Percentiles rank a stretch among this genome's conserved stretches.
These are phyloP conservation scores for Hermetia illucens DNA, from an alignment of 1,140 invertebrate species.

Conservation along the genomic window DNA sequence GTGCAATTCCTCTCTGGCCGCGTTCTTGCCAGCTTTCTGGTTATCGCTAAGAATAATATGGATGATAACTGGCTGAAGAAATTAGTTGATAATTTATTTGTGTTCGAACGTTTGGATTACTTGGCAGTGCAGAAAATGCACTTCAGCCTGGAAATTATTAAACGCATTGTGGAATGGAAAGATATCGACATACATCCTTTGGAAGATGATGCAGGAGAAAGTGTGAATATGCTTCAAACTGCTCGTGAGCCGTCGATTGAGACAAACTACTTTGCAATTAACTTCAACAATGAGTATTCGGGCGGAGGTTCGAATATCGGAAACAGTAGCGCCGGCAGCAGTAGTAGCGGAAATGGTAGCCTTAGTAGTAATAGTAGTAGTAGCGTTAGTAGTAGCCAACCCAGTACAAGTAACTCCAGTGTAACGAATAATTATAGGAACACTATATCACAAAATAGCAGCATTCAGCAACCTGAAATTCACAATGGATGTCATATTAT, in stretches of 20 bases:
- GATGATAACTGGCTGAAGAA: conserved; percentile 65
- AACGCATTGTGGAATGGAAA: conserved; percentile 75
- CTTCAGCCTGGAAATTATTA: conserved; percentile 70
- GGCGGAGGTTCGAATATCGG: neutral
- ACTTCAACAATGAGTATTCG: conserved; percentile 17
- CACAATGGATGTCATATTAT: conserved; percentile 46
- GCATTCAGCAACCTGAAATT: conserved; percentile 6
- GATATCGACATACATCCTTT: conserved; percentile 67
- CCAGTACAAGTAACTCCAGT: conserved; percentile 8
- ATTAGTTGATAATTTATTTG: conserved; percentile 47
- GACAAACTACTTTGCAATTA: conserved; percentile 26
- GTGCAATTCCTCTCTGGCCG: conserved; percentile 64
- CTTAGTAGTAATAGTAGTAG: conserved; percentile 3
- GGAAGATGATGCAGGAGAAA: conserved; percentile 38
- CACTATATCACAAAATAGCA: conserved; percentile 10
- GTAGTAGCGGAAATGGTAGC: neutral
- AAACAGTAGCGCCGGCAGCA: neutral
- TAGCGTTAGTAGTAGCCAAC: neutral
- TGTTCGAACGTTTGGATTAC: conserved; percentile 38
- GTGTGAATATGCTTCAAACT: conserved; percentile 2
- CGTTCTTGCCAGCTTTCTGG: conserved; percentile 66
- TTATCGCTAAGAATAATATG: conserved; percentile 65
- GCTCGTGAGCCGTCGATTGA: conserved; percentile 20
- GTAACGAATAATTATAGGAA: conserved; percentile 14
- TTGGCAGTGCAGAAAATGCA: conserved; percentile 52